Evolutionary conservation across 2,888 invertebrate genomes (phyloP).

Genomic region (Pseudoips prasinana): DNA sequence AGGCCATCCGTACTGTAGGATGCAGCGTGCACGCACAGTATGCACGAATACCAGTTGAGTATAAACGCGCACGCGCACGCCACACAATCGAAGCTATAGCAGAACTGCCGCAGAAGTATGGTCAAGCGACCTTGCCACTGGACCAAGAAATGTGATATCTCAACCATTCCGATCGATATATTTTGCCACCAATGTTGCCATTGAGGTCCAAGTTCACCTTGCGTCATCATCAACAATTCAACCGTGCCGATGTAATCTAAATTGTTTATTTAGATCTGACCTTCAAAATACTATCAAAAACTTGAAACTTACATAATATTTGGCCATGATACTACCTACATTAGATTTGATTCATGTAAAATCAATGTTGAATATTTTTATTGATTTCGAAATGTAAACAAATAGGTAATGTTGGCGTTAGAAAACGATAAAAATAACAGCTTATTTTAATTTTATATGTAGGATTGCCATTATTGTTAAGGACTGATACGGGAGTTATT

Average conservation of each 20-base stretch:
- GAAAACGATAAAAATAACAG: too few relatives aligned
- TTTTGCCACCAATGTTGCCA: constrained; percentile 16
- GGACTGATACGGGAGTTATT: too few relatives aligned
- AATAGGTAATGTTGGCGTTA: too few relatives aligned
- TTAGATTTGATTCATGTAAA: too few relatives aligned
- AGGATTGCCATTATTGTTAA: too few relatives aligned
- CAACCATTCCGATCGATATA: constrained; percentile 17
- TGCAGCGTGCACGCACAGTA: constrained; percentile 33
- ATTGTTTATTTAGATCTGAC: background rate
- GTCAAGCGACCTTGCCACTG: constrained; percentile 47
- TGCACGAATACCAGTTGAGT: constrained; percentile 17
- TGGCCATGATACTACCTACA: too few relatives aligned
- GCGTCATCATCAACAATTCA: constrained; percentile 11
- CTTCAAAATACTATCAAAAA: constrained; percentile 4
- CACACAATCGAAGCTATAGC: constrained; percentile 46
- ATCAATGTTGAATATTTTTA: too few relatives aligned
- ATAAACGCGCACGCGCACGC: constrained; percentile 46
- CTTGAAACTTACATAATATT: background rate
- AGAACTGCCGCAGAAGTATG: constrained; percentile 8
- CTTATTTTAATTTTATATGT: too few relatives aligned
- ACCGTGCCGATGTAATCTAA: constrained; percentile 4
- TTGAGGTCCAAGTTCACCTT: constrained; percentile 30
- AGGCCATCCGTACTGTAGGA: constrained; percentile 14
- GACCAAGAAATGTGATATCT: constrained; percentile 31
- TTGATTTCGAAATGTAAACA: too few relatives aligned